A percentile compares a stretch with the other conserved stretches of the same genome.
These are phyloP conservation scores for Xestia c-nigrum DNA, from an alignment of 2,888 invertebrate genomes.

Conservation along the genomic window DNA sequence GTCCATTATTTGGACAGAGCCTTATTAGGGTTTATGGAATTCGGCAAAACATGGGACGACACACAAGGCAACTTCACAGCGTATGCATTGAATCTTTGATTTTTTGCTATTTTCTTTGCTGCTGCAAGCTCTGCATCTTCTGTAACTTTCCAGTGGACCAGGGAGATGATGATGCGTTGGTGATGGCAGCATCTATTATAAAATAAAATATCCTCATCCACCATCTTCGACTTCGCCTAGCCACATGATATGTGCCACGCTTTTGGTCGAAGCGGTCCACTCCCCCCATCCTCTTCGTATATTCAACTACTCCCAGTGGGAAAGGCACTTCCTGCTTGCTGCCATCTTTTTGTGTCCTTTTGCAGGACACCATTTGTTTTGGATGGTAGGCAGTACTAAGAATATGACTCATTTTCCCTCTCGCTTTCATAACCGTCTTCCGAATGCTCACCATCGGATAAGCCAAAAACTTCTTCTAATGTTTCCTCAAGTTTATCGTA, in stretches of 20 bases:
- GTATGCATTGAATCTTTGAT: slow-evolving; percentile 1
- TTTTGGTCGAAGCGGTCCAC: too few species aligned
- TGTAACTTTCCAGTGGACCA: not conserved
- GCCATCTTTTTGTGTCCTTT: too few species aligned
- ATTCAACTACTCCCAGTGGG: too few species aligned
- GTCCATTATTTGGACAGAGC: slow-evolving; percentile 4
- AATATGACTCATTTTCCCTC: slow-evolving; percentile 43
- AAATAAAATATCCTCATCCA: too few species aligned
- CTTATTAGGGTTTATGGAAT: slow-evolving; percentile 1
- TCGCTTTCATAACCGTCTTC: slow-evolving; percentile 48
- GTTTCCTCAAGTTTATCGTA: slow-evolving; percentile 40
- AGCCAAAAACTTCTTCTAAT: slow-evolving; percentile 43
- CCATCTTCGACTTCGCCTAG: not conserved
- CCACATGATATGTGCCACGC: not conserved
- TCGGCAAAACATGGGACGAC: slow-evolving; percentile 8
- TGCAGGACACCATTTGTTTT: too few species aligned
- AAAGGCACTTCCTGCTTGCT: too few species aligned
- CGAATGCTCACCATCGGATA: slow-evolving; percentile 46
- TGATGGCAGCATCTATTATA: too few species aligned
- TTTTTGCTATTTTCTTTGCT: slow-evolving; percentile 1
- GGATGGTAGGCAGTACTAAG: too few species aligned
- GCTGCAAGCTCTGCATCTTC: not conserved
- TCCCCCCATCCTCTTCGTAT: too few species aligned
- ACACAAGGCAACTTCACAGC: not conserved
- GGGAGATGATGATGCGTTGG: not conserved